A percentile compares a stretch with the other conserved stretches of the same genome.
Evolutionary conservation across 2,797 vertebrate species (phyloP).

Genomic region (Cichlasoma orientale): DNA sequence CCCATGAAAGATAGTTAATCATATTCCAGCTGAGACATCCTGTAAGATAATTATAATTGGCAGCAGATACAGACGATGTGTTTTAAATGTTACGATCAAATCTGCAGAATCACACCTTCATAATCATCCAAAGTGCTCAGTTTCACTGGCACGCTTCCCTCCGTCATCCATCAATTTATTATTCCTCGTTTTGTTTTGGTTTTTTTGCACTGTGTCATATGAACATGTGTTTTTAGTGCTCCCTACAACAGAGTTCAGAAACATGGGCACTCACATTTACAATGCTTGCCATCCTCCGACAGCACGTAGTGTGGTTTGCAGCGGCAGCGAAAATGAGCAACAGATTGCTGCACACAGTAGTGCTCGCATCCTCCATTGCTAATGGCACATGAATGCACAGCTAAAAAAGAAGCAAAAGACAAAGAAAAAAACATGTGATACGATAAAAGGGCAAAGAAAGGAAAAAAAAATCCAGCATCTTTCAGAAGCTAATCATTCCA

Average conservation of each 20-base stretch:
- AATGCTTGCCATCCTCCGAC: constrained; percentile 85
- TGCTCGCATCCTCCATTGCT: constrained; percentile 93
- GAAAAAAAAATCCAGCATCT: background rate
- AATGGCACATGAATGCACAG: constrained; percentile 84
- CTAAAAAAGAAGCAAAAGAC: constrained; percentile 64
- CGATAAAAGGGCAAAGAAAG: background rate
- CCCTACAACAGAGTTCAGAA: constrained; percentile 5
- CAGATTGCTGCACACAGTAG: constrained; percentile 86
- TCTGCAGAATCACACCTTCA: constrained; percentile 28
- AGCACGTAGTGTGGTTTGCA: constrained; percentile 85
- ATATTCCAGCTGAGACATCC: constrained; percentile 34
- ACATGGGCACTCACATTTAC: constrained; percentile 82
- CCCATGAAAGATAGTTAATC: constrained; percentile 30
- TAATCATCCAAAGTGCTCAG: constrained; percentile 12
- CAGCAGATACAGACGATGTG: constrained; percentile 31
- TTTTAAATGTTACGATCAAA: constrained; percentile 37
- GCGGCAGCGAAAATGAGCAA: constrained; percentile 84
- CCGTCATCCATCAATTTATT: background rate
- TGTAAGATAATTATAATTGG: constrained; percentile 50
- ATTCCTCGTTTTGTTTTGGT: background rate
- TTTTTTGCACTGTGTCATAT: background rate
- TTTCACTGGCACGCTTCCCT: constrained; percentile 1
- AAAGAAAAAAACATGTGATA: background rate
- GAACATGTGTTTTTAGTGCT: constrained; percentile 8
- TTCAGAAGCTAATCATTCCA: background rate